These are phyloP conservation scores for Drosophila mulleri DNA, from an alignment of 2,888 invertebrate species.

Conservation along the genomic window DNA sequence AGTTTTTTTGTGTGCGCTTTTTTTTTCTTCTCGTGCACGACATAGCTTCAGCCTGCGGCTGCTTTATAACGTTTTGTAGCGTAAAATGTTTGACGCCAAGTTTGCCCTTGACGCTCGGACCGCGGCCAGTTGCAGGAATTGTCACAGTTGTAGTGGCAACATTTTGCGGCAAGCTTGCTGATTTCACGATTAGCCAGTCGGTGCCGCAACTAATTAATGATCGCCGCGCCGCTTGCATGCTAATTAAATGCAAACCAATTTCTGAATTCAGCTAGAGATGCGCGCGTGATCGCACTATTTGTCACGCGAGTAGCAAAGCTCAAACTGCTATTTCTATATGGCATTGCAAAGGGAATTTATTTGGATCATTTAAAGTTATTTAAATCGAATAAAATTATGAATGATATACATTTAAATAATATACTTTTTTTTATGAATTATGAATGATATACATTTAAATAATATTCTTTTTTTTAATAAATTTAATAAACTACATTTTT, in stretches of 20 bases:
- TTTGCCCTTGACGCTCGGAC: constrained; percentile 69
- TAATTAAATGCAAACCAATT: constrained; percentile 66
- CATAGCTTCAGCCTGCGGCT: constrained; percentile 49
- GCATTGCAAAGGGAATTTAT: too few species aligned
- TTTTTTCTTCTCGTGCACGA: constrained; percentile 58
- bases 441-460: too few species aligned
- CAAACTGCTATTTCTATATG: neutral
- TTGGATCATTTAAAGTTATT: too few species aligned
- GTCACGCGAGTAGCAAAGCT: constrained; percentile 7
- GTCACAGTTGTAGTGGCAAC: constrained; percentile 50
- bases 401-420: neutral
- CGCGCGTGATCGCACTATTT: constrained; percentile 31
- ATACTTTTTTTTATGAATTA: too few species aligned
- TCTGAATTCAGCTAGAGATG: constrained; percentile 40
- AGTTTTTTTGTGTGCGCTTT: constrained; percentile 15
- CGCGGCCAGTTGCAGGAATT: constrained; percentile 38
- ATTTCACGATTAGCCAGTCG: constrained; percentile 63
- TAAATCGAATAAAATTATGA: too few species aligned
- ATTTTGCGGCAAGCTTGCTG: constrained; percentile 54
- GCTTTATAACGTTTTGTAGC: constrained; percentile 52
- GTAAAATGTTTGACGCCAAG: constrained; percentile 54
- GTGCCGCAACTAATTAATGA: constrained; percentile 73
- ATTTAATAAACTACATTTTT: too few species aligned
- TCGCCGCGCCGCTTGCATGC: constrained; percentile 59
- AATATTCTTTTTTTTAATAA: too few species aligned